Evolutionary conservation across 2,113 vertebrate genomes (phyloP).

Genomic region (Rhipidura dahli): DNA sequence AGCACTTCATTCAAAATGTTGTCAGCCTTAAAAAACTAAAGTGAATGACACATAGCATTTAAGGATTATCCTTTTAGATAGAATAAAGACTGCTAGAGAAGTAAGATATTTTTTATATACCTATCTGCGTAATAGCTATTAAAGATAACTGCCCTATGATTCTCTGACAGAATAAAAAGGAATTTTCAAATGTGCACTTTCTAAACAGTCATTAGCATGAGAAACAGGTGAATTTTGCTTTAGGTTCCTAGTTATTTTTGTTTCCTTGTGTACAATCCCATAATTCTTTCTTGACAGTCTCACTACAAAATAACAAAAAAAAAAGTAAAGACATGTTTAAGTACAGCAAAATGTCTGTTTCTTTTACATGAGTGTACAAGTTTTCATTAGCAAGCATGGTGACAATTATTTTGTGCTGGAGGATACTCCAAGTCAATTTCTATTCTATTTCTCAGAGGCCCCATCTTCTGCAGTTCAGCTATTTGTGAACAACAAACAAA

Average conservation of each 20-base stretch:
- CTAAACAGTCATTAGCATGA: neutral
- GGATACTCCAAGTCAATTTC: neutral
- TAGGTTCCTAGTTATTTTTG: neutral
- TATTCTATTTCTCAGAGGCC: neutral
- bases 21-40: neutral
- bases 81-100: neutral
- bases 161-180: neutral
- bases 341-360: neutral
- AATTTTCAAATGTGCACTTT: neutral
- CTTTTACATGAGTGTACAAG: neutral
- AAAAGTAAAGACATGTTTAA: neutral
- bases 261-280: neutral
- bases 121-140: neutral
- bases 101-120: neutral
- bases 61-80: slow-evolving; percentile 17
- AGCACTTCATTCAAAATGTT: neutral
- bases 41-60: neutral
- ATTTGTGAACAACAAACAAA: neutral
- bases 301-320: neutral
- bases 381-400: neutral
- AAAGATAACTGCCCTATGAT: neutral
- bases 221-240: neutral
- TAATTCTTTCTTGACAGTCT: neutral
- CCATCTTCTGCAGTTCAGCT: neutral
- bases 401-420: neutral